Percentiles rank a stretch among this genome's conserved stretches.
Evolutionary conservation across 2,797 vertebrate species (phyloP).

Genomic region (Philypnodon macrostomus): DNA sequence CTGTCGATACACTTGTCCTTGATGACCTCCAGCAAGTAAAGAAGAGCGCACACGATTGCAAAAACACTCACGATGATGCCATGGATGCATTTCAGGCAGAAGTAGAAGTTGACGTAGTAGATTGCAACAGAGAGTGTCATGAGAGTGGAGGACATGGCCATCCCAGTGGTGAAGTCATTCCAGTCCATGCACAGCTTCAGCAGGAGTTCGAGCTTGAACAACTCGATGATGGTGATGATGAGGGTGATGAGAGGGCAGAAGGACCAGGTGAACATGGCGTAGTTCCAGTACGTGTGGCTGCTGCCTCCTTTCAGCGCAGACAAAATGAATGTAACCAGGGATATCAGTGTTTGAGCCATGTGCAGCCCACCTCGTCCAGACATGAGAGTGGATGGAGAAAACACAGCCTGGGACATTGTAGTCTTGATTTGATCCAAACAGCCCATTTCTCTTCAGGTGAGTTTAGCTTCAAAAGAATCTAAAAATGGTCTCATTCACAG

Average conservation of each 20-base stretch:
- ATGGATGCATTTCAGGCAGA: constrained; percentile 49
- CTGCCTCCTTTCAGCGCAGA: constrained; percentile 46
- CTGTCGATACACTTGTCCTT: constrained; percentile 65
- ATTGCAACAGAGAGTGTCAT: constrained; percentile 79
- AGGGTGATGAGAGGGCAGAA: constrained; percentile 78
- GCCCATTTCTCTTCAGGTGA: constrained; percentile 37
- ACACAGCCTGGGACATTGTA: constrained; percentile 44
- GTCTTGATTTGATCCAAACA: constrained; percentile 36
- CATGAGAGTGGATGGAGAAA: constrained; percentile 44
- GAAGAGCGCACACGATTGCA: constrained; percentile 69
- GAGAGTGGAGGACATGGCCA: constrained; percentile 79
- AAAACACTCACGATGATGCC: constrained; percentile 64
- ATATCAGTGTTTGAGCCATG: constrained; percentile 58
- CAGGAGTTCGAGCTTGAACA: constrained; percentile 62
- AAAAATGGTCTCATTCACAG: neutral
- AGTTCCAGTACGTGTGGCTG: constrained; percentile 66
- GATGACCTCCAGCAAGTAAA: constrained; percentile 74
- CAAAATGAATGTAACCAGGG: constrained; percentile 55
- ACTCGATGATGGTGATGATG: constrained; percentile 77
- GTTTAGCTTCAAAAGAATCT: neutral
- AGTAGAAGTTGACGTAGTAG: constrained; percentile 73
- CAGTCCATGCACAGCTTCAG: constrained; percentile 66
- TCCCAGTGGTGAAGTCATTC: constrained; percentile 79
- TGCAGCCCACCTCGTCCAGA: constrained; percentile 53
- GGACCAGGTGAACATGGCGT: constrained; percentile 84